Percentiles rank a stretch among this genome's conserved stretches.
phyloP scores from a whole-genome alignment of 2,888 invertebrate genomes.

The Steinernema hermaphroditum region DNA sequence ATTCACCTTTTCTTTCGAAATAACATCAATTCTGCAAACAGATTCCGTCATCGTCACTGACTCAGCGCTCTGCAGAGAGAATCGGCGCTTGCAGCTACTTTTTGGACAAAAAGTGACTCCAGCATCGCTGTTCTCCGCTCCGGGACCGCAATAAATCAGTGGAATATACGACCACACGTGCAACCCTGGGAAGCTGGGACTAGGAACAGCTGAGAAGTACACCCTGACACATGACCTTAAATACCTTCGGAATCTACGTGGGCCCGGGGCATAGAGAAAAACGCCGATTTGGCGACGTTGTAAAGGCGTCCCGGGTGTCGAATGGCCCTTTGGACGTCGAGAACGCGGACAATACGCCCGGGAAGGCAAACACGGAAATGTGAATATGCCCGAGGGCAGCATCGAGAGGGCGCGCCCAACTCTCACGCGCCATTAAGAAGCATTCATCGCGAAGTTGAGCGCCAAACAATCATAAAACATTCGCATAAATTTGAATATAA shows the following conservation, averaged over 20 bases:
- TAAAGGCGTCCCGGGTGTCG: background rate
- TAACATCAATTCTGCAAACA: too few species aligned
- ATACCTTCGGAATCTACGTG: background rate
- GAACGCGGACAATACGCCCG: conserved; percentile 1
- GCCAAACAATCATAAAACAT: background rate
- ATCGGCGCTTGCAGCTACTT: background rate
- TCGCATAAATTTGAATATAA: conserved; percentile 5
- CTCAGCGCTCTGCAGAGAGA: background rate
- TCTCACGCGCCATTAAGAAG: conserved; percentile 20
- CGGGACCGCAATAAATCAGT: conserved; percentile 11
- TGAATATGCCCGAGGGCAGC: conserved; percentile 6
- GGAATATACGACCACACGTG: conserved; percentile 11
- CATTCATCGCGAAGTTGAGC: background rate
- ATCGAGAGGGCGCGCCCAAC: background rate
- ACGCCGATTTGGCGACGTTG: background rate
- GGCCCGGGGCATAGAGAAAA: background rate
- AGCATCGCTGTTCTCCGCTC: too few species aligned
- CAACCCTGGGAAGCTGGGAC: background rate
- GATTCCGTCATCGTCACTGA: too few species aligned
- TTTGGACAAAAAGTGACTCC: too few species aligned
- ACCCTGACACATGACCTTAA: background rate
- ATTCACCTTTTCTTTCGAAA: too few species aligned
- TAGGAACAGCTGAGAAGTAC: background rate
- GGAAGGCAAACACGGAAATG: conserved; percentile 20
- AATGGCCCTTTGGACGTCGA: background rate